Percentiles rank a stretch among this genome's conserved stretches.
These are phyloP conservation scores for Sweltsa coloradensis DNA, from an alignment of 1,140 invertebrate species.

Conservation along the genomic window DNA sequence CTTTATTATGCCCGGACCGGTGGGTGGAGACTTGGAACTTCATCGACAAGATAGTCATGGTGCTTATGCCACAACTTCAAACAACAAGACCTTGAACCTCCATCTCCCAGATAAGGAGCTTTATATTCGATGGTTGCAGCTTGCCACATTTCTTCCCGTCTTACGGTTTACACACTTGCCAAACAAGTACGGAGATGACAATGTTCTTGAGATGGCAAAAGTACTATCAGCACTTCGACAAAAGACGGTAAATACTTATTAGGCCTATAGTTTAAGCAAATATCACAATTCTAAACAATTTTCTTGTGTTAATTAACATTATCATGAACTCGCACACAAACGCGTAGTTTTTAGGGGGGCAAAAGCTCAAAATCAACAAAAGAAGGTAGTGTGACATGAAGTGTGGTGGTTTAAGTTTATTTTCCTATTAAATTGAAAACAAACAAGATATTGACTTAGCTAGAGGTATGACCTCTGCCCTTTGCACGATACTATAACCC, in stretches of 20 bases:
- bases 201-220: constrained; percentile 63
- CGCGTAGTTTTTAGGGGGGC: not conserved
- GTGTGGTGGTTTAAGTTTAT: no score
- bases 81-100: constrained; percentile 32
- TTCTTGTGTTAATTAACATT: no score
- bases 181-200: constrained; percentile 66
- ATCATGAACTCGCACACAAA: no score
- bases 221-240: constrained; percentile 60
- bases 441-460: no score
- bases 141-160: constrained; percentile 83
- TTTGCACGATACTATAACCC: no score
- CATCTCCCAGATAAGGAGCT: constrained; percentile 70
- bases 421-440: no score
- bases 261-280: not conserved
- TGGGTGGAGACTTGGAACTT: constrained; percentile 66
- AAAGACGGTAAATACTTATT: constrained; percentile 40
- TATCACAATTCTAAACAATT: not conserved
- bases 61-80: not conserved
- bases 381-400: no score
- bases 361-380: no score
- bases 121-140: constrained; percentile 88
- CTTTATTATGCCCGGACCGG: constrained; percentile 83
- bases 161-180: constrained; percentile 85
- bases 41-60: constrained; percentile 60
- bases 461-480: no score